Evolutionary conservation across 1,140 invertebrate genomes (phyloP), one percentile per base, ranked within the genome.

Genomic region (Ectropis grisescens): DNA sequence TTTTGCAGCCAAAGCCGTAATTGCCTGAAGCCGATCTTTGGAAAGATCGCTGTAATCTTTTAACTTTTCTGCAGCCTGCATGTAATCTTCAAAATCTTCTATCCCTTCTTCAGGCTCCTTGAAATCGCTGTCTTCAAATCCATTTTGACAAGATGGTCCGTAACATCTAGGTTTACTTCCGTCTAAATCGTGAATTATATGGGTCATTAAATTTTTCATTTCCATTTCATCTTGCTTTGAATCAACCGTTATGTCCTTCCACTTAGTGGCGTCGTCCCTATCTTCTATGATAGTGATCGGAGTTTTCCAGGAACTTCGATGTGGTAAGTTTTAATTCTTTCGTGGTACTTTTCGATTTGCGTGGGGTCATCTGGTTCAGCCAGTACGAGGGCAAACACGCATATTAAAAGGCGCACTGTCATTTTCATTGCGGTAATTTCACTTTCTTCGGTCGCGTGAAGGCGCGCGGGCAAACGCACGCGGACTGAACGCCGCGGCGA

Each of bases 21-120:
- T 68, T 42, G 82, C 62, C 44, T 84, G 72, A 6, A 82, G 35
- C 11, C 69, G 55, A 40, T 82, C 79, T 41, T 74, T 82, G 5
- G 81, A 61, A 29, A 72, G 51, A 32, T 78, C 68, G 37, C 69
- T 66, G n/a, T 79, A 81, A 45, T 78, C 71, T 37, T 83, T 83
- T 1, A 88, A 69, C 57, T 86, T 88, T n/a, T 81, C 86, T 1
- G 83, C 75, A 46, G 88, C 87, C 12, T 85, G 78, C 36, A 84
- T 74, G 19, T 87, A 71, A 44, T 87, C 85, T 33, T 87, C 85
- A 13, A 87, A 48, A 12, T 85, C 82, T 13, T 85, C 83, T n/a
- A 68, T 69, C 5, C 69, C 61, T 36, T 62, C 47, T 14, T 50
- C 50, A 26, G 4, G 3, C 16, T 19, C 16, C 8, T 8, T 19